Base-by-base conservation (phyloP, 2,797 vertebrate genomes). In the Spinibarbus caldwelli region DNA sequence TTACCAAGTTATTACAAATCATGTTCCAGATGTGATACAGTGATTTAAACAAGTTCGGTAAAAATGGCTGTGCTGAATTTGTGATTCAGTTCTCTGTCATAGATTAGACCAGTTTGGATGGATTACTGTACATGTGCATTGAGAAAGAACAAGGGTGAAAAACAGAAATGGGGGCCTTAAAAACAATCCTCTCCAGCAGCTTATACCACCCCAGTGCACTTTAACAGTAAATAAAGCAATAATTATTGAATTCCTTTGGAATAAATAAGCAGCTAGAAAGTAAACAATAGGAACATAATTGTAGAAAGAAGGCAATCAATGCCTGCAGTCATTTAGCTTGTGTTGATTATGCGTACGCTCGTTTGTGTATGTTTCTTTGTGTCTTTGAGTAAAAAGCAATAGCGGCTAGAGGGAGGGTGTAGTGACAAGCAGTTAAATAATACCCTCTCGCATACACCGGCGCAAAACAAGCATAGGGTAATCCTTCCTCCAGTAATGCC, bases 211-310 rank as follows among this genome's bases (percentile, higher is more conserved):
- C 96, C 95, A 95, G 96, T 95, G 96, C 96, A 96, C 97, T 97
- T 97, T 97, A 98, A 97, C 97, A 97, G 97, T 98, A 99, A 99
- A 97, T 98, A 98, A 98, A 97, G 97, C 97, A 98, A 99, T 99
- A 98, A 98, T 98, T 98, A 99, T 98, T 97, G 98, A 97, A 98
- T 98, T 99, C 97, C 96, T 94, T 98, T 98, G 96, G 97, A 98
- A 98, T 98, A 97, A 98, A 97, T 95, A 97, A 97, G 97, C 97
- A 96, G 95, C 96, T 97, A 95, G 97, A 98, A 99, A 98, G 97
- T 99, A 99, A 99, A 99, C 97, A 99, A 99, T 98, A 96, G 96
- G 96, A 97, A 97, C 97, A 98, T 99, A 99, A 99, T 99, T 99
- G 97, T 97, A 96, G 97, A 96, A 97, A 96, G 96, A 96, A 93